Evolutionary conservation across 2,113 vertebrate species (phyloP).

Genomic region (Indicator maculatus): DNA sequence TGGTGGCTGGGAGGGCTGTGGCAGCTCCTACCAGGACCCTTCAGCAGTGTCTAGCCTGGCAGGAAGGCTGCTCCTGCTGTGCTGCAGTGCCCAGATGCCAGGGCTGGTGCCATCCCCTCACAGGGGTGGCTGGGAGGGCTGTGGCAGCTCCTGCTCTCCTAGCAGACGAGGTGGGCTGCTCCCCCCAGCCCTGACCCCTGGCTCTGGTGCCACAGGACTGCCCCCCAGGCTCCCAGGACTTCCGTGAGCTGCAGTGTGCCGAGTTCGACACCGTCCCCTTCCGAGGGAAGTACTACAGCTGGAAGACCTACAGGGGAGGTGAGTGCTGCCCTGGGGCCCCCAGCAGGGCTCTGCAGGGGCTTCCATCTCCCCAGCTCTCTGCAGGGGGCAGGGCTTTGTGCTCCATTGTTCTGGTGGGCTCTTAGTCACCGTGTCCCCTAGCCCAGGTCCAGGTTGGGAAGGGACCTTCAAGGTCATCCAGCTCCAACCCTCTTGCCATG

Average conservation of each 20-base stretch:
- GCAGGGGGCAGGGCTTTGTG: no score
- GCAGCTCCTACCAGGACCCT: neutral
- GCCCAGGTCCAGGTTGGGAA: no score
- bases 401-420: no score
- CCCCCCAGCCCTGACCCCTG: fast-evolving
- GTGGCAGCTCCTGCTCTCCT: neutral
- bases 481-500: no score
- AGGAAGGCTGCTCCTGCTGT: neutral
- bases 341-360: neutral
- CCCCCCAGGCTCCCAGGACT: slow-evolving; percentile 88
- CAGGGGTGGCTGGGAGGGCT: neutral
- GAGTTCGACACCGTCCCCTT: slow-evolving; percentile 94
- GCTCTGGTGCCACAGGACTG: slow-evolving; percentile 83
- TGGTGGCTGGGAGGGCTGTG: no score
- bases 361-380: no score
- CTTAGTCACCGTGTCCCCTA: no score
- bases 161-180: neutral
- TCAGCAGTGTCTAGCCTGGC: neutral
- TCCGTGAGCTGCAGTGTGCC: slow-evolving; percentile 92
- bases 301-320: slow-evolving; percentile 97
- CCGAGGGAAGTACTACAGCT: slow-evolving; percentile 95
- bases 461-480: no score
- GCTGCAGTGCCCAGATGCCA: neutral
- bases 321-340: slow-evolving; percentile 28
- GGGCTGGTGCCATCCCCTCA: neutral